Conservation (phyloP, 2,797 vertebrate genomes). For the Ptychadena robeensis region DNA sequence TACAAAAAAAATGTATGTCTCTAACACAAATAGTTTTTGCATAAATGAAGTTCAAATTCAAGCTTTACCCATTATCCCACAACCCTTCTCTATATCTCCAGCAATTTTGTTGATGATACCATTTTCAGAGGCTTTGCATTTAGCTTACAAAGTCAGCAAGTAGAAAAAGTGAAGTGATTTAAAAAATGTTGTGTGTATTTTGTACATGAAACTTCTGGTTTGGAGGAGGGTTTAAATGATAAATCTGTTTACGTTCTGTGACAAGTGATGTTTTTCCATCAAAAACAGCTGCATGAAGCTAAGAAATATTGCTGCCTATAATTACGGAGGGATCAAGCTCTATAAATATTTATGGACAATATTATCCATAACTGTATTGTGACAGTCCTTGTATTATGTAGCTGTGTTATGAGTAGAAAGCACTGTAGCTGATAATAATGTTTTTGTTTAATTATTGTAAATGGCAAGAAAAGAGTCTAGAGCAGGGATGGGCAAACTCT, state of each 20-base stretch:
- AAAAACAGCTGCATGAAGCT: constrained; percentile 26
- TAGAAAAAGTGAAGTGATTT: too few relatives aligned
- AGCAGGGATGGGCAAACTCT: too few relatives aligned
- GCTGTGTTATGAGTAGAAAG: not conserved
- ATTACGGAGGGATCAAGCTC: constrained; percentile 22
- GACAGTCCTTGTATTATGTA: not conserved
- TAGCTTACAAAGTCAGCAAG: too few relatives aligned
- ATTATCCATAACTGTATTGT: not conserved
- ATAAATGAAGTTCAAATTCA: too few relatives aligned
- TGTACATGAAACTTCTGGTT: too few relatives aligned
- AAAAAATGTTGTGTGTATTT: too few relatives aligned
- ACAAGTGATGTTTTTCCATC: not conserved
- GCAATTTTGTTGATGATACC: too few relatives aligned
- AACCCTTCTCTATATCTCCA: too few relatives aligned
- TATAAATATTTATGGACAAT: constrained; percentile 39
- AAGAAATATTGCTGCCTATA: constrained; percentile 10
- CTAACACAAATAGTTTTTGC: too few relatives aligned
- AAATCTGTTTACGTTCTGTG: constrained; percentile 21
- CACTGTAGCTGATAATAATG: not conserved
- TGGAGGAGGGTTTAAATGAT: constrained; percentile 20
- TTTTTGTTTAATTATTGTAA: not conserved
- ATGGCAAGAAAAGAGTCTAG: not conserved
- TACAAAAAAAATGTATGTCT: too few relatives aligned
- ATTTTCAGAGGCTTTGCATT: too few relatives aligned
- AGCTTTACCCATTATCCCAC: too few relatives aligned